Base-by-base conservation (phyloP, 2,797 vertebrate genomes). In the Lateolabrax maculatus region DNA sequence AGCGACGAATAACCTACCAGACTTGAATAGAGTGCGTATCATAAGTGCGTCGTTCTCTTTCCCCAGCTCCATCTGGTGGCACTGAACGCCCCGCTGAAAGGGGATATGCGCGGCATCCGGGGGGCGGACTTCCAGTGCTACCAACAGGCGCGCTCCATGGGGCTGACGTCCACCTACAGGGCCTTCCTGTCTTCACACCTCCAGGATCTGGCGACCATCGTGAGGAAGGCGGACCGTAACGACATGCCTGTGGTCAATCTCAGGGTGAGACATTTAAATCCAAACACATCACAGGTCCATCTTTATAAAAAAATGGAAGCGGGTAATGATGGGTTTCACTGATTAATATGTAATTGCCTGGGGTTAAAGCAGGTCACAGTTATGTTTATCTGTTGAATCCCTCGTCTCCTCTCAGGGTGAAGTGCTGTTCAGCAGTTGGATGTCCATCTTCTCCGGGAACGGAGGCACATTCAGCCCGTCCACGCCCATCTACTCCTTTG, bases 131-230 rank as follows among this genome's bases (percentile, higher is more conserved):
- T 97, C 84, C 97, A 97, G 93, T 99, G 98, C 89, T 98, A 98
- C 90, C 96, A 96, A 91, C 97, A 99, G 92, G 97, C 98, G 0
- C 96, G 96, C 10, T 90, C 94, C 21, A 91, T 96, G 8, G 97
- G 97, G 2, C 93, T 98, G 4, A 92, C 89, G 0, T 93, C 97
- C 62, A 98, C 98, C n/a, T 99, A 97, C 75, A 93, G 97, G 87
- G 98, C 97, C 3, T 99, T 99, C 91, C 93, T 99, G 56, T 99
- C 98, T 46, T 97, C 98, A 0, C 98, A 99, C 83, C 91, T 99
- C 73, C 98, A 99, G 94, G 98, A 99, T 77, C 93, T 99, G 85
- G 94, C 94, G 53, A 96, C 96, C 21, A 92, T 99, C 3, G 98
- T 99, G 67, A 96, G 95, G 90, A 98, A 96, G 90, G 84, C 86